Evolutionary conservation across 1,140 invertebrate species (phyloP).

Genomic region (Trachymyrmex septentrionalis): DNA sequence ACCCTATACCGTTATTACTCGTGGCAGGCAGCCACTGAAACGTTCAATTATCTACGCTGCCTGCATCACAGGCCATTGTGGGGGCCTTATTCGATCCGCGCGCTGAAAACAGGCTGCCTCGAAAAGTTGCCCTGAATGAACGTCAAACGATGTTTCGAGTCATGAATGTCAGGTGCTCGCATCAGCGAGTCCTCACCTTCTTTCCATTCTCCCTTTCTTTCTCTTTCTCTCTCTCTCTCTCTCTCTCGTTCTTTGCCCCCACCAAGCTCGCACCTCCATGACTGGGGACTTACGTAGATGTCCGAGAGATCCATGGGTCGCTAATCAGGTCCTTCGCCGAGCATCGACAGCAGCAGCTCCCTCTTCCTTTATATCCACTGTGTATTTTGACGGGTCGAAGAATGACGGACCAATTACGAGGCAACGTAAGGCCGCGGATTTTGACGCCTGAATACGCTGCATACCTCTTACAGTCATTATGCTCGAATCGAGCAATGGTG

Average conservation of each 20-base stretch:
- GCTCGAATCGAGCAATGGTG: constrained; percentile 19
- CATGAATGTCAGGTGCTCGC: constrained; percentile 57
- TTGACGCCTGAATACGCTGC: constrained; percentile 58
- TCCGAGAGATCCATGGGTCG: constrained; percentile 68
- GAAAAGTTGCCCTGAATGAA: constrained; percentile 81
- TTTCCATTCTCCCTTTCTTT: constrained; percentile 6
- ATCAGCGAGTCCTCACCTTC: constrained; percentile 35
- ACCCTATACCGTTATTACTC: constrained; percentile 75
- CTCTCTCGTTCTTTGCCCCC: neutral
- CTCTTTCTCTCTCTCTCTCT: neutral
- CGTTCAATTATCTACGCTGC: constrained; percentile 82
- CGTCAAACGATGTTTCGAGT: constrained; percentile 77
- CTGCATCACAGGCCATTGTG: constrained; percentile 79
- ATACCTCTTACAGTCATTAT: constrained; percentile 72
- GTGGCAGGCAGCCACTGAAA: constrained; percentile 81
- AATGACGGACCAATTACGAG: constrained; percentile 78
- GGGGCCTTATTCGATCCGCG: constrained; percentile 65
- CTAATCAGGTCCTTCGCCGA: constrained; percentile 71
- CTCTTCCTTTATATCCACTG: constrained; percentile 35
- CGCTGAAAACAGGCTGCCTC: constrained; percentile 80
- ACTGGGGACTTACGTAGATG: constrained; percentile 54
- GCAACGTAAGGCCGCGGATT: constrained; percentile 62
- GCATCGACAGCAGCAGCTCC: constrained; percentile 54
- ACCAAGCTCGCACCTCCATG: constrained; percentile 25
- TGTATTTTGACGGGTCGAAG: constrained; percentile 76